A percentile compares a stretch with the other conserved stretches of the same genome.
Conservation (phyloP, 2,113 vertebrate species). For the Parus major region DNA sequence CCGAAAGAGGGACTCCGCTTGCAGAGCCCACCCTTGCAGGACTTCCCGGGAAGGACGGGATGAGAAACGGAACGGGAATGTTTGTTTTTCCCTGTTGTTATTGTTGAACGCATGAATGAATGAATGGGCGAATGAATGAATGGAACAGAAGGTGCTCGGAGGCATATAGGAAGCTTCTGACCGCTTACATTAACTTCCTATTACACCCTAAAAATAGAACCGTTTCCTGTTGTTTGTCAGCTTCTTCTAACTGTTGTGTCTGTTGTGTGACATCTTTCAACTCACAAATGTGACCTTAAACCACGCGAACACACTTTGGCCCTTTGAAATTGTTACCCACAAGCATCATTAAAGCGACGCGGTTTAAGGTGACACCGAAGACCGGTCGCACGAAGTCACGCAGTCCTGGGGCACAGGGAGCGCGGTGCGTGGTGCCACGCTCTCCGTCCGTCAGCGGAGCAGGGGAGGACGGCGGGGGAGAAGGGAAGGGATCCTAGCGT, state of each 20-base stretch:
- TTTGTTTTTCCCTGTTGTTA: conserved; percentile 59
- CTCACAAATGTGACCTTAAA: background rate
- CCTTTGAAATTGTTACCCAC: background rate
- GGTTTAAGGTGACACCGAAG: background rate
- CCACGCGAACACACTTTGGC: background rate
- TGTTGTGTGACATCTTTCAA: conserved; percentile 16
- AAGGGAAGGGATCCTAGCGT: background rate
- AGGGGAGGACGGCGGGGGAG: background rate
- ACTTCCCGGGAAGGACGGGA: background rate
- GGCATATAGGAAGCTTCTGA: conserved; percentile 67
- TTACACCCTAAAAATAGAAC: conserved; percentile 78
- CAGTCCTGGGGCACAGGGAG: background rate
- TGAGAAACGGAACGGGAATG: background rate
- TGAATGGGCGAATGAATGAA: conserved; percentile 51
- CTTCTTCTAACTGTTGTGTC: conserved; percentile 36
- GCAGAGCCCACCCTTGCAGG: background rate
- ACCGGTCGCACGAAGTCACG: background rate
- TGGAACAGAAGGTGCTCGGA: conserved; percentile 59
- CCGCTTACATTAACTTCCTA: conserved; percentile 66
- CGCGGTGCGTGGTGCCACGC: background rate
- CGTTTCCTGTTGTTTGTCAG: conserved; percentile 73
- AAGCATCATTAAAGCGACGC: background rate
- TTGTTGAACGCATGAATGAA: conserved; percentile 37
- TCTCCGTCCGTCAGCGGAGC: background rate
- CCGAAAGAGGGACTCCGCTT: background rate